Base-by-base conservation (phyloP, 2,113 vertebrate species). In the Pteronura brasiliensis region DNA sequence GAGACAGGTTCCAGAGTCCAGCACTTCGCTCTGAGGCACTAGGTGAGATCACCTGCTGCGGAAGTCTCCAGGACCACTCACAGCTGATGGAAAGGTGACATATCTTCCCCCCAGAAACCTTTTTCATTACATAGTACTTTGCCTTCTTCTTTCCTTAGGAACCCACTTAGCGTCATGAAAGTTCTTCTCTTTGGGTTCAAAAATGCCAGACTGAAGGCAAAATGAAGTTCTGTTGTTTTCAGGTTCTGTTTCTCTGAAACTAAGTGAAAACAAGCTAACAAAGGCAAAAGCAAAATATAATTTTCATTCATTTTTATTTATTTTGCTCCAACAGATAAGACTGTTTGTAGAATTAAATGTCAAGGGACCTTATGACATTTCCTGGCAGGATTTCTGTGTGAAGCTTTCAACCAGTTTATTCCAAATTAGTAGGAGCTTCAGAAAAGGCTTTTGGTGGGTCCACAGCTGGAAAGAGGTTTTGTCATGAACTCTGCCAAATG, bases 351-450 rank as follows among this genome's bases (percentile, higher is more conserved):
- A 98, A 98, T 81, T 94, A 92, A 95, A 96, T 63, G 94, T 97
- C 97, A 98, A 96, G 96, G 92, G 98, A 98, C 95, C 97, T 98
- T 92, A 93, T 93, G 79, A 97, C 72, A 97, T 87, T 91, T 63
- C 52, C 92, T 98, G 98, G 98, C 97, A 98, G 94, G 63, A 97
- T 93, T 97, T 98, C 96, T 98, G 94, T 96, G 52, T 97, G 98
- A 98, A 96, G 97, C 96, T 98, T 98, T 98, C 97, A 98, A 98
- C 96, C 95, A 97, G 89, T 97, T 98, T 98, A 98, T 98, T 98
- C 97, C 98, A 99, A 98, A 98, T 98, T 98, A 98, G 98, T 97
- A 99, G 98, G 98, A 98, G 88, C 97, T 98, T 98, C 98, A 98
- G 98, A 98, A 98, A 98, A 98, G 87, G 96, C 90, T 97, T 98